A percentile compares a stretch with the other conserved stretches of the same genome.
These are phyloP conservation scores for Phthorimaea operculella DNA, from an alignment of 1,140 invertebrate species.

Conservation along the genomic window DNA sequence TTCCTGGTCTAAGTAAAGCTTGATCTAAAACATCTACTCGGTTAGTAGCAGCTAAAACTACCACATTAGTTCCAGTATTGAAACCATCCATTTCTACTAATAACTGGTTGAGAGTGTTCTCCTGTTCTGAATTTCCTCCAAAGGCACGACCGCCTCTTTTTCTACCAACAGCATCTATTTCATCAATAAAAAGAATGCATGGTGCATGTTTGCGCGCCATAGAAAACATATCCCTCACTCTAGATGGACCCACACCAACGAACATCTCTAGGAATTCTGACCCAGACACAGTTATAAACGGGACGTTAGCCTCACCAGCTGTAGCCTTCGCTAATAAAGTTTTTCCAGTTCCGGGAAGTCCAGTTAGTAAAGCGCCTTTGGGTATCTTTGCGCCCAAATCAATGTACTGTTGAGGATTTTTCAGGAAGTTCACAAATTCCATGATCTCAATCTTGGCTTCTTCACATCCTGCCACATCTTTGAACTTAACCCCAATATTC, in stretches of 20 bases:
- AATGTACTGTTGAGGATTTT: conserved; percentile 98
- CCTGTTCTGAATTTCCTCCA: conserved; percentile 98
- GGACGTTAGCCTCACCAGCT: conserved; percentile 98
- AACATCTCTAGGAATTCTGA: conserved; percentile 99
- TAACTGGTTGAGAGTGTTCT: conserved; percentile 99
- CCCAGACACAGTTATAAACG: conserved; percentile 97
- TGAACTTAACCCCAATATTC: conserved; percentile 96
- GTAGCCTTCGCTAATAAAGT: conserved; percentile 98
- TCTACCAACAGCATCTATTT: conserved; percentile 98
- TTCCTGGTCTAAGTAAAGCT: conserved; percentile 93
- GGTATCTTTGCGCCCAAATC: conserved; percentile 99
- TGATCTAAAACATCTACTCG: conserved; percentile 98
- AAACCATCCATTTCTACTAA: conserved; percentile 99
- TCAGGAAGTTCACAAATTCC: conserved; percentile 99
- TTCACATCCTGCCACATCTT: conserved; percentile 99
- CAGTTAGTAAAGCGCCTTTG: conserved; percentile 90
- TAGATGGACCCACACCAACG: conserved; percentile 99
- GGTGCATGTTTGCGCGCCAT: conserved; percentile 98
- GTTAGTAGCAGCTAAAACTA: conserved; percentile 98
- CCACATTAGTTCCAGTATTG: conserved; percentile 97
- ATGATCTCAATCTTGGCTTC: conserved; percentile 99
- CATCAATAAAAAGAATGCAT: conserved; percentile 99
- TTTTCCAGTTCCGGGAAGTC: conserved; percentile 97
- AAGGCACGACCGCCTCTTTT: conserved; percentile 92
- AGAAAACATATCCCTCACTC: conserved; percentile 98